These are phyloP conservation scores for Origma solitaria DNA, from an alignment of 2,113 vertebrate species.

Conservation along the genomic window DNA sequence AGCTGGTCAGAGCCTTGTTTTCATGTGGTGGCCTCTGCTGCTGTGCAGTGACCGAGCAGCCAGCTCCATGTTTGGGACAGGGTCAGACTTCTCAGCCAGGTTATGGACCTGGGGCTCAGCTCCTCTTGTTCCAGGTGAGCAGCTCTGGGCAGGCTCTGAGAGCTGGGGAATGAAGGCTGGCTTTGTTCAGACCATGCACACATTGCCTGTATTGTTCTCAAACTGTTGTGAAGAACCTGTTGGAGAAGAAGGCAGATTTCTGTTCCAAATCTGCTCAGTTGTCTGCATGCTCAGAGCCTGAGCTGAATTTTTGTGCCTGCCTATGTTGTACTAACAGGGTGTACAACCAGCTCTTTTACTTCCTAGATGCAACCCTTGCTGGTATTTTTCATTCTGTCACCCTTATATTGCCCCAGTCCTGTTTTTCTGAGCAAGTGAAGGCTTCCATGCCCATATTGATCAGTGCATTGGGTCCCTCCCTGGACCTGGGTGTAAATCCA, in stretches of 20 bases:
- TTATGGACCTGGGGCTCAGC: not conserved
- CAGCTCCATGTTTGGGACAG: too few species aligned
- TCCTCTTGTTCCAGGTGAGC: not conserved
- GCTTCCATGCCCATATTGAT: not conserved
- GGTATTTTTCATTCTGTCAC: not conserved
- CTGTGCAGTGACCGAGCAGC: not conserved
- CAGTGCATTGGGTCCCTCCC: not conserved
- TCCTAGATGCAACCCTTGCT: not conserved
- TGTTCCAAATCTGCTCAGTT: not conserved
- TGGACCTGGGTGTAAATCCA: not conserved
- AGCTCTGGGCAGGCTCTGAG: not conserved
- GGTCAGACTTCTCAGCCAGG: not conserved
- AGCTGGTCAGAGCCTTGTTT: not conserved
- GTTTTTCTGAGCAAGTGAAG: not conserved
- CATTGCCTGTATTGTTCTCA: fast-evolving
- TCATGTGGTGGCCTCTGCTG: not conserved
- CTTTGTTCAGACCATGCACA: not conserved
- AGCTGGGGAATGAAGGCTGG: not conserved
- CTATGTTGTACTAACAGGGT: fast-evolving
- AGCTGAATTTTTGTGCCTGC: not conserved
- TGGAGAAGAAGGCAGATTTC: not conserved
- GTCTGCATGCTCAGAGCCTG: fast-evolving
- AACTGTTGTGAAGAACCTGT: not conserved
- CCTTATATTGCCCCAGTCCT: fast-evolving
- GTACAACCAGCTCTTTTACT: not conserved